These are phyloP conservation scores for Tenthredo mesomela DNA, from an alignment of 2,888 invertebrate genomes.

Conservation along the genomic window DNA sequence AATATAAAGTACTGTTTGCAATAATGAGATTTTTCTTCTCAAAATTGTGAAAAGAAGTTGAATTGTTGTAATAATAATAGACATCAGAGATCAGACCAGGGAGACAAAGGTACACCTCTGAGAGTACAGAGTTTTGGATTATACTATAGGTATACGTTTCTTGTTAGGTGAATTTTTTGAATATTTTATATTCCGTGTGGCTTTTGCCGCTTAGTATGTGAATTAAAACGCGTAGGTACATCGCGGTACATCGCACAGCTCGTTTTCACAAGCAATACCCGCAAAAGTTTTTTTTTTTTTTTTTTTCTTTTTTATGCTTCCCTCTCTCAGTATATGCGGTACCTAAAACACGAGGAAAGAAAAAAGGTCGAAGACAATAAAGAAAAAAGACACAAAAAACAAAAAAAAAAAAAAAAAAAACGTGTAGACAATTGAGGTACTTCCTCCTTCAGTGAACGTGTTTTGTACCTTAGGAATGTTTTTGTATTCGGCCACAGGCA, in stretches of 20 bases:
- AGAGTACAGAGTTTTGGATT: not conserved
- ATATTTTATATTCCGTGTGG: not conserved
- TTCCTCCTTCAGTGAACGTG: not conserved
- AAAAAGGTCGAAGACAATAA: not conserved
- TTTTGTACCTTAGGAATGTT: conserved; percentile 35
- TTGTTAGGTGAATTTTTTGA: not conserved
- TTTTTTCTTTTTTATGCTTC: not conserved
- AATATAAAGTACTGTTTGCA: too few species aligned
- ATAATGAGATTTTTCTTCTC: too few species aligned
- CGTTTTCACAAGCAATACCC: not conserved
- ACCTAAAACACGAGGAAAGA: not conserved
- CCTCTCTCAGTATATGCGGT: not conserved
- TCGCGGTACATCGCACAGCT: not conserved
- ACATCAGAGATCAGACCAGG: not conserved
- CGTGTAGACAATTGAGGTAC: not conserved
- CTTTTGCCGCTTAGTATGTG: not conserved
- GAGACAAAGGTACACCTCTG: not conserved
- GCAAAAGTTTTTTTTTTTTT: not conserved
- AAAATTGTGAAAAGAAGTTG: not conserved
- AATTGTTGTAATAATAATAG: not conserved
- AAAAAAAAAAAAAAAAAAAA: conserved; percentile 15
- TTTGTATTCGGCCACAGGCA: conserved; percentile 33
- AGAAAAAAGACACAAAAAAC: not conserved
- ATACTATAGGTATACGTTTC: not conserved
- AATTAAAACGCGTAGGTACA: not conserved